Base-by-base conservation (phyloP, 2,888 invertebrate species). In the Eupithecia tripunctaria region DNA sequence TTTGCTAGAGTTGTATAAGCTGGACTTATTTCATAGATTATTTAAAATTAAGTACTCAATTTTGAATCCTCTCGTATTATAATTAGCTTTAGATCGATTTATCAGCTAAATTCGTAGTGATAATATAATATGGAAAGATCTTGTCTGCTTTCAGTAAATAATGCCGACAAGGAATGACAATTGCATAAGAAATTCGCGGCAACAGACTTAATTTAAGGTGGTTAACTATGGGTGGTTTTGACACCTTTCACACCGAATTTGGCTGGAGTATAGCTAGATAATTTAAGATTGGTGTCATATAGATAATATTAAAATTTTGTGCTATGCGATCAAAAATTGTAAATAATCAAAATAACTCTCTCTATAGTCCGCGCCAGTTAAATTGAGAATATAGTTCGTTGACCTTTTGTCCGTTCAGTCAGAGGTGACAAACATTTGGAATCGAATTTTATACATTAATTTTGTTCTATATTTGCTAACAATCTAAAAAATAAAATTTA, bases 1-100 rank as follows among this genome's bases (percentile, higher is more conserved):
- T 43, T 41, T 68, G 56, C 6, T 60, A 43, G 38, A 65, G 8
- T 47, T 51, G 10, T 43, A 6, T 67, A 67, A 67, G 67, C 67
- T 68, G 59, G 62, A 41, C 62, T 68, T 62, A 56, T 25, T n/a
- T 29, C 51, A 3, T 21, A 18, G 8, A 29, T 60, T 29, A 59
- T 27, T 7, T 6, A 47, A 59, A 60, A 60, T 60, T 60, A 60
- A 59, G 25, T 60, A 60, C 29, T 29, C 60, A 18, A 29, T 29
- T 29, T 29, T 29, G 29, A 60, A 29, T 15, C 1, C 15, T 60
- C 10, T 27, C 60, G 29, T 29, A 18, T 60, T 51, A 51, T n/a
- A 51, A n/a, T 29, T 29, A 5, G 29, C 29, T 29, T 29, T 47
- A 51, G n/a, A 51, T 51, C 21, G n/a, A n/a, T 51, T 10, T 51